These are phyloP conservation scores for Apoda limacodes DNA, from an alignment of 2,888 invertebrate genomes.

Conservation along the genomic window DNA sequence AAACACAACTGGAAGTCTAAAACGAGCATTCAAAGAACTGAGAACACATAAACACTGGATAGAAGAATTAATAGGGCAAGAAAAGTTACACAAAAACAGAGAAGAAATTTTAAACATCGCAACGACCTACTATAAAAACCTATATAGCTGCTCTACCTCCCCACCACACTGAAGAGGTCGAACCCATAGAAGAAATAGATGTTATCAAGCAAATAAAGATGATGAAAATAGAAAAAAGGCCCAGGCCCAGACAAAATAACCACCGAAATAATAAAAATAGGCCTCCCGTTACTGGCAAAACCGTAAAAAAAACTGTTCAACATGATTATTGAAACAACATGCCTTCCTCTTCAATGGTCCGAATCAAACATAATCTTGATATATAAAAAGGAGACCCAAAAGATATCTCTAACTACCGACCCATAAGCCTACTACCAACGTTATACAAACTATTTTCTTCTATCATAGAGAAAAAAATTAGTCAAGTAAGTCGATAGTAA, in stretches of 20 bases:
- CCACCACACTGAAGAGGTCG: conserved; percentile 5
- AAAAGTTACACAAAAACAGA: conserved; percentile 8
- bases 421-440: conserved; percentile 15
- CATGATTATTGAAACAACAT: conserved; percentile 6
- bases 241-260: conserved; percentile 3
- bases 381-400: conserved; percentile 14
- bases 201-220: conserved; percentile 8
- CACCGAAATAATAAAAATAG: conserved; percentile 3
- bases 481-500: conserved; percentile 7
- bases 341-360: conserved; percentile 14
- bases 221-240: conserved; percentile 7
- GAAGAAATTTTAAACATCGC: conserved; percentile 8
- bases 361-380: conserved; percentile 13
- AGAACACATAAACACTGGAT: conserved; percentile 13
- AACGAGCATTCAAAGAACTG: conserved; percentile 12
- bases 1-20: conserved; percentile 7
- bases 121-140: conserved; percentile 10
- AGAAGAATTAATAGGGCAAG: conserved; percentile 7
- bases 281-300: neutral
- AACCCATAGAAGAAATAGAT: conserved; percentile 13
- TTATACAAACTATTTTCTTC: conserved; percentile 16
- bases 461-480: conserved; percentile 12
- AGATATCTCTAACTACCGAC: conserved; percentile 15
- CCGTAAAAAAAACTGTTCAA: conserved; percentile 10
- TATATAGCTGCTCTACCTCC: conserved; percentile 6